phyloP scores from a whole-genome alignment of 2,113 vertebrate genomes.

The Nematolebias whitei region DNA sequence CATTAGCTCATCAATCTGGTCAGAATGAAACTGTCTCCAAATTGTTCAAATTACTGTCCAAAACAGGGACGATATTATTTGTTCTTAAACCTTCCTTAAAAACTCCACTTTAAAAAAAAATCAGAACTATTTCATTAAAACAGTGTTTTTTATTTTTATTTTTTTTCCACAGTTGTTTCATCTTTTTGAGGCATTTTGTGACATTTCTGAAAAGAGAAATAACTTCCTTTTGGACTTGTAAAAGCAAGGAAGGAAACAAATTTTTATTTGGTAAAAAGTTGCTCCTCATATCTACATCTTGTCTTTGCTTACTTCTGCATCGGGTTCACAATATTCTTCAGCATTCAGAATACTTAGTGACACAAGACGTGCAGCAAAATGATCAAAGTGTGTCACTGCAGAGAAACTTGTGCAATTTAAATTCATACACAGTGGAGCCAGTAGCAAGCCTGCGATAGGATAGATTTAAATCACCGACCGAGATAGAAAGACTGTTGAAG shows the following conservation, averaged over 20 bases:
- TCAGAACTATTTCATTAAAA: too few species aligned
- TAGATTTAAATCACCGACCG: constrained; percentile 9
- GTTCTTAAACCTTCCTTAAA: too few species aligned
- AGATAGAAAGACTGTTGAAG: neutral
- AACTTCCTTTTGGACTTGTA: neutral
- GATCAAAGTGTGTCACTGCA: constrained; percentile 34
- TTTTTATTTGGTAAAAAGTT: constrained; percentile 17
- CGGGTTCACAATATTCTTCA: constrained; percentile 23
- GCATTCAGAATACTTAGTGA: constrained; percentile 15
- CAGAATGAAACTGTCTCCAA: too few species aligned
- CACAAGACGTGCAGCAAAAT: constrained; percentile 17
- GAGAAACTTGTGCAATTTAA: constrained; percentile 30
- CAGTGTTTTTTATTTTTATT: too few species aligned
- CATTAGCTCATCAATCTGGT: too few species aligned
- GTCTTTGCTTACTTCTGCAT: constrained; percentile 38
- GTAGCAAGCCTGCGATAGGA: constrained; percentile 4
- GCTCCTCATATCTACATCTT: constrained; percentile 38
- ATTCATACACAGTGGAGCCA: constrained; percentile 3
- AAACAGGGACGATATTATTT: too few species aligned
- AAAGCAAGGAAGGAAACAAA: constrained; percentile 2
- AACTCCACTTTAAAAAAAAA: too few species aligned
- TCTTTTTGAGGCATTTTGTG: too few species aligned
- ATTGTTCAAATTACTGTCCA: too few species aligned
- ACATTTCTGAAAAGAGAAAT: too few species aligned
- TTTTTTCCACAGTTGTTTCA: too few species aligned